These are phyloP conservation scores for Stomatorhinus walkeri DNA, from an alignment of 2,797 vertebrate species.

Conservation along the genomic window DNA sequence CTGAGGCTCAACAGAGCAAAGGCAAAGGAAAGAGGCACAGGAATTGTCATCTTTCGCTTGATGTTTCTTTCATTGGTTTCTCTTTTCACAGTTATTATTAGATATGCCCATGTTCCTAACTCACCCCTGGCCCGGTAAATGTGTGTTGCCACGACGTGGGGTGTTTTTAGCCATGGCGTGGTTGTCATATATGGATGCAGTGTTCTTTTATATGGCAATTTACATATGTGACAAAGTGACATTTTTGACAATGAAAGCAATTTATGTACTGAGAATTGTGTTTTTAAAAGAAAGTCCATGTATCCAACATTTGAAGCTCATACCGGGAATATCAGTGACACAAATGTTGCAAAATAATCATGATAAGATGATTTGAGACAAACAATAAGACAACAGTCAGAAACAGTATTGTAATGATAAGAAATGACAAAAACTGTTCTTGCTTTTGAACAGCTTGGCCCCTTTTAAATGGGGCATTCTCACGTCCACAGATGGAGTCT, in stretches of 20 bases:
- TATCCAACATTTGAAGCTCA: neutral
- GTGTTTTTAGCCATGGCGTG: neutral
- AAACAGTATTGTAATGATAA: neutral
- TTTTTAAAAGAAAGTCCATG: neutral
- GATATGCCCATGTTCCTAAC: neutral
- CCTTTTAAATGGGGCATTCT: neutral
- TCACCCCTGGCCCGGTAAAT: neutral
- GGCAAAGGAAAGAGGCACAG: neutral
- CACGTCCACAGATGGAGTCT: neutral
- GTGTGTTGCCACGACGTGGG: neutral
- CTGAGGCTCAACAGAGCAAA: neutral
- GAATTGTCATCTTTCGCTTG: neutral
- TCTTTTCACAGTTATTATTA: slow-evolving; percentile 1
- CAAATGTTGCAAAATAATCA: neutral
- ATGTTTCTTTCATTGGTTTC: neutral
- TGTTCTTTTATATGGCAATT: neutral
- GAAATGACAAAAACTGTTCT: neutral
- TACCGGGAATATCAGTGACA: neutral
- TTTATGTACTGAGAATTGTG: neutral
- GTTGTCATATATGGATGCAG: neutral
- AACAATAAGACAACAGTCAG: neutral
- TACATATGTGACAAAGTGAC: neutral
- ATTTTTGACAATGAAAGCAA: neutral
- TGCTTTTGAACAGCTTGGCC: neutral
- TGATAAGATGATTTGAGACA: neutral